Base-by-base conservation (phyloP, 2,113 vertebrate genomes). In the Microcebus jonahi region DNA sequence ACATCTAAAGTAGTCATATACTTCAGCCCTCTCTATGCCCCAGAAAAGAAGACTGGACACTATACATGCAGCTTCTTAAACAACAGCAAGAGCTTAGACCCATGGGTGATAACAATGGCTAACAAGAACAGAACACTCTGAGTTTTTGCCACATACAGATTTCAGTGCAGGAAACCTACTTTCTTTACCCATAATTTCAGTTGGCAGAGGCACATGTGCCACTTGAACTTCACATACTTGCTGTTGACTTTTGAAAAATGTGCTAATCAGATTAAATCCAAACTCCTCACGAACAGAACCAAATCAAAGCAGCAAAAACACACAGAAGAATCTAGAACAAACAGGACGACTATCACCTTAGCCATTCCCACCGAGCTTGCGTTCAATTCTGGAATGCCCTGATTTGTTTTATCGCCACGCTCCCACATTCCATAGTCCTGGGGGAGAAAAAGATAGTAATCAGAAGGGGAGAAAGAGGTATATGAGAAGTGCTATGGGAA, bases 361-460 rank as follows among this genome's bases (percentile, higher is more conserved):
- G 99, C 99, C 98, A 99, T 99, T 97, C 99, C 99, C 50, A 99
- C 99, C n/a, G 99, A 99, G 98, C 99, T 99, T 0, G 99, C 99
- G 0, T 99, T 99, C 88, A 99, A 98, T 97, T 99, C 99, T 0
- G 99, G 99, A 94, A 99, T 99, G 91, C 99, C 99, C 97, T 99
- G 99, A 97, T 99, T 99, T 31, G 99, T 99, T 98, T 99, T 99
- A 98, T 99, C 99, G 67, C 99, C 99, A 97, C 99, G 99, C 97
- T 99, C 99, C 99, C 99, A 99, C 99, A 99, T 99, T 82, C 99
- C 99, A 98, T 99, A 99, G 98, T 99, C 99, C 99, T 99, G 96
- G 39, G 97, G 94, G 70, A 73, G 70, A 83, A 96, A 7, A 50
- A 94, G 65, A 27, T 36, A 96, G 86, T 8, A 77, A 95, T 92